phyloP scores from a whole-genome alignment of 2,888 invertebrate species.

The Carpatolechia fugitivella region DNA sequence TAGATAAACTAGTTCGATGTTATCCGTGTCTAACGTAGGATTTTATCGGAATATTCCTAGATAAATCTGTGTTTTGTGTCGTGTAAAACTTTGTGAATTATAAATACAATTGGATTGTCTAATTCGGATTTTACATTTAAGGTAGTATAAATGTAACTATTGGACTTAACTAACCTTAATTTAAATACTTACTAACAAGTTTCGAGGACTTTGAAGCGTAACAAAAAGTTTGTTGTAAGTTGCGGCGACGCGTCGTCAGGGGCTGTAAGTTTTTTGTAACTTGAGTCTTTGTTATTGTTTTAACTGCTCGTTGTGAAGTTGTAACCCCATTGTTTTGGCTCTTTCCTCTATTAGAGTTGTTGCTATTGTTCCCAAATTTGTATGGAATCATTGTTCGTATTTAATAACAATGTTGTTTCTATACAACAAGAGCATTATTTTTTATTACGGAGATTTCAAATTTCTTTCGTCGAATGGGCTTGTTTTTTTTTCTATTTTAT shows the following conservation, averaged over 20 bases:
- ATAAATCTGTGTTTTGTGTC: slow-evolving; percentile 25
- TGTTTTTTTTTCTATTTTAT: slow-evolving; percentile 27
- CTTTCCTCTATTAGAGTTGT: slow-evolving; percentile 27
- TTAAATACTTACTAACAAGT: not conserved
- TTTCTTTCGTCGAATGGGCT: slow-evolving; percentile 23
- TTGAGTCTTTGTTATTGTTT: slow-evolving; percentile 45
- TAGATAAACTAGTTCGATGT: slow-evolving; percentile 10
- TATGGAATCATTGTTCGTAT: not conserved
- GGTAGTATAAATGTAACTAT: slow-evolving; percentile 33
- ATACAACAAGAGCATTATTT: slow-evolving; percentile 9
- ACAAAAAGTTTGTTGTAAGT: slow-evolving; percentile 25
- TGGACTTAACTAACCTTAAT: slow-evolving; percentile 29
- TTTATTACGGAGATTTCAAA: not conserved
- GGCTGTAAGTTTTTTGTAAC: slow-evolving; percentile 46
- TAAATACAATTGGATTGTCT: slow-evolving; percentile 28
- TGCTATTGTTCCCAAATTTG: slow-evolving; percentile 38
- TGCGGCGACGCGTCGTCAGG: slow-evolving; percentile 40
- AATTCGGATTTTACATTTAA: slow-evolving; percentile 27
- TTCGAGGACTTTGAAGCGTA: not conserved
- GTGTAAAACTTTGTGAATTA: slow-evolving; percentile 20
- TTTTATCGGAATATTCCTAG: slow-evolving; percentile 7
- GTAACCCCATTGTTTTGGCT: slow-evolving; percentile 48
- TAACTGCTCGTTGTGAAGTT: slow-evolving; percentile 55
- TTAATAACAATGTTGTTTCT: slow-evolving; percentile 18
- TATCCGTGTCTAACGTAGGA: slow-evolving; percentile 14